Percentiles rank a stretch among this genome's conserved stretches.
These are phyloP conservation scores for Xestia ashworthii DNA, from an alignment of 2,888 invertebrate species.

Conservation along the genomic window DNA sequence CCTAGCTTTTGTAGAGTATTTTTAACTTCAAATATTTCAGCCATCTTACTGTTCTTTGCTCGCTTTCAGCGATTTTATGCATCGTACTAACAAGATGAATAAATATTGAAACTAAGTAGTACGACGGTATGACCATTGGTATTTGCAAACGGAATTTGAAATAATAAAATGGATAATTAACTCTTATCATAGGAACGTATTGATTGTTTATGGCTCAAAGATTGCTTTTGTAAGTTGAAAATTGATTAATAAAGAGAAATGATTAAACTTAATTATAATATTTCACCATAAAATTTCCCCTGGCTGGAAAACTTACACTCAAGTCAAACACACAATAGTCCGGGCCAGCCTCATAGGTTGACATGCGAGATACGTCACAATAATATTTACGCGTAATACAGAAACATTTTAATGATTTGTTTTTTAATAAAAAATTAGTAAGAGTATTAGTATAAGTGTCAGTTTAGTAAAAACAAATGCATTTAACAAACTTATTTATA, in stretches of 20 bases:
- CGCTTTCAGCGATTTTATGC: constrained; percentile 18
- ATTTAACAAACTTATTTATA: constrained; percentile 80
- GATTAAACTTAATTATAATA: not conserved
- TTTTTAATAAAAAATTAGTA: too few relatives aligned
- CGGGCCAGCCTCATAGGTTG: too few relatives aligned
- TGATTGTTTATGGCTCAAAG: not conserved
- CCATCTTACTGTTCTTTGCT: constrained; percentile 37
- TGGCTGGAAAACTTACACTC: too few relatives aligned
- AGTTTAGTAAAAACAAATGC: constrained; percentile 74
- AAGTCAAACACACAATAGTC: too few relatives aligned
- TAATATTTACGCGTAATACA: constrained; percentile 63
- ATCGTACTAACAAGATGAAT: constrained; percentile 29
- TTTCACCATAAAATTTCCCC: not conserved
- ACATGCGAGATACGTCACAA: not conserved
- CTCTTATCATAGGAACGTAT: not conserved
- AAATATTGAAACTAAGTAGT: constrained; percentile 37
- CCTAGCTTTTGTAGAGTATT: constrained; percentile 62
- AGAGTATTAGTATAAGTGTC: constrained; percentile 58
- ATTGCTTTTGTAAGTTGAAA: not conserved
- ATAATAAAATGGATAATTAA: constrained; percentile 1
- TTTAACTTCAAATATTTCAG: constrained; percentile 51
- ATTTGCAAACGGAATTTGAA: not conserved
- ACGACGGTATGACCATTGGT: not conserved
- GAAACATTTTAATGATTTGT: constrained; percentile 51
- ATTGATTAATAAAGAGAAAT: not conserved